Evolutionary conservation across 2,888 invertebrate species (phyloP).

Genomic region (Apodemia duryi): DNA sequence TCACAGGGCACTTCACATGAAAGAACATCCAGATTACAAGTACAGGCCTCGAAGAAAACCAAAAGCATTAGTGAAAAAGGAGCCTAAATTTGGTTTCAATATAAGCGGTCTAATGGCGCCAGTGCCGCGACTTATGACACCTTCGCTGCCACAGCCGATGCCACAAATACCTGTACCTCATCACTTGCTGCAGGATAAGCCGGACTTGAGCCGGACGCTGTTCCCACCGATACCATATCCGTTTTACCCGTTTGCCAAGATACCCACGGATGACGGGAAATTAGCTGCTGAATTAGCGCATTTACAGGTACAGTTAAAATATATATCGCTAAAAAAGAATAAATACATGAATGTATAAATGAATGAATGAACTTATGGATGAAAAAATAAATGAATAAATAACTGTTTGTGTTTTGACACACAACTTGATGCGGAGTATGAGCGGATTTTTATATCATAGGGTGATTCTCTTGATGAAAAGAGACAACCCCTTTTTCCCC

Average conservation of each 20-base stretch:
- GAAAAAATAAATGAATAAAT: too few species aligned
- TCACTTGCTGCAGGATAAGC: constrained; percentile 77
- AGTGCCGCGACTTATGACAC: constrained; percentile 68
- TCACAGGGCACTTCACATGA: constrained; percentile 93
- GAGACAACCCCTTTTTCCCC: too few species aligned
- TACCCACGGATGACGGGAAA: constrained; percentile 73
- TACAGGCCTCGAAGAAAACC: constrained; percentile 93
- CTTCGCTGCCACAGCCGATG: constrained; percentile 65
- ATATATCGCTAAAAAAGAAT: background rate
- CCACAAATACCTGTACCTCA: constrained; percentile 63
- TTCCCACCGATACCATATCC: constrained; percentile 86
- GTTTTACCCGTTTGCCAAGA: constrained; percentile 83
- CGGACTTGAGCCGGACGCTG: constrained; percentile 82
- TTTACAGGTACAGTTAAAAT: constrained; percentile 61
- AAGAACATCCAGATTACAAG: constrained; percentile 95
- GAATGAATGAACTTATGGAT: background rate
- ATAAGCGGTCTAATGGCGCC: constrained; percentile 82
- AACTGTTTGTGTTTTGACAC: too few species aligned
- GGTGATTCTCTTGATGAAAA: too few species aligned
- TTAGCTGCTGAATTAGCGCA: constrained; percentile 85
- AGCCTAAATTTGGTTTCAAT: constrained; percentile 85
- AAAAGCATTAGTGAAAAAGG: constrained; percentile 90
- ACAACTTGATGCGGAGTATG: too few species aligned
- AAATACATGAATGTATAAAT: background rate
- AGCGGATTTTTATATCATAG: too few species aligned